Evolutionary conservation across 2,113 vertebrate genomes (phyloP).

Genomic region (Dermatemys mawii): DNA sequence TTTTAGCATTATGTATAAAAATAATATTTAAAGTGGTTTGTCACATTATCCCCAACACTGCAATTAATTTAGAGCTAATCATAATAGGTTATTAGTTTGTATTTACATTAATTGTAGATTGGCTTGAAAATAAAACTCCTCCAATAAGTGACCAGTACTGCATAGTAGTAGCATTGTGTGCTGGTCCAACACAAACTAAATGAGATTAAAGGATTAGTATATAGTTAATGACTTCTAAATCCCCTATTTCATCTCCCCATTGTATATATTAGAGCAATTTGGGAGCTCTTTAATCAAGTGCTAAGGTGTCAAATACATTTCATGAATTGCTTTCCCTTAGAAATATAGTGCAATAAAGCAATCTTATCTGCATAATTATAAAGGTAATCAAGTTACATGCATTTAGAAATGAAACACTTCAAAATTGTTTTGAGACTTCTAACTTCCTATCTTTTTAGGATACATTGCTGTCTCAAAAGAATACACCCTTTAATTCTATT

Average conservation of each 20-base stretch:
- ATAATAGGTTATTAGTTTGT: accelerated
- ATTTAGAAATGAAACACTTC: accelerated
- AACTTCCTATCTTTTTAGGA: background rate
- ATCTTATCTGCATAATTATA: accelerated
- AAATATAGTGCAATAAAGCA: accelerated
- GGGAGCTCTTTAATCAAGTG: background rate
- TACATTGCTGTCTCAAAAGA: background rate
- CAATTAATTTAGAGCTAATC: background rate
- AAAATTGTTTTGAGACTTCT: background rate
- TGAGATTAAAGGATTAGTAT: constrained; percentile 39
- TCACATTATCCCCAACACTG: accelerated
- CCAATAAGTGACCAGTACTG: accelerated
- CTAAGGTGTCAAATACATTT: background rate
- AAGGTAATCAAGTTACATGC: accelerated
- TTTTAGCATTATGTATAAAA: background rate
- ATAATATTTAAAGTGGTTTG: background rate
- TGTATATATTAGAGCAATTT: background rate
- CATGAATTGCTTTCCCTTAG: background rate
- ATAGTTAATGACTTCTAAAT: constrained; percentile 29
- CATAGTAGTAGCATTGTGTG: background rate
- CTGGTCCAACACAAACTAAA: background rate
- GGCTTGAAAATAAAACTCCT: background rate
- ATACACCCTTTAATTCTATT: background rate
- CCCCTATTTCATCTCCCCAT: accelerated
- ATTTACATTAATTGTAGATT: background rate